Percentiles rank a stretch among this genome's conserved stretches.
These are phyloP conservation scores for Drosophila miranda DNA, from an alignment of 1,140 invertebrate genomes.

Conservation along the genomic window DNA sequence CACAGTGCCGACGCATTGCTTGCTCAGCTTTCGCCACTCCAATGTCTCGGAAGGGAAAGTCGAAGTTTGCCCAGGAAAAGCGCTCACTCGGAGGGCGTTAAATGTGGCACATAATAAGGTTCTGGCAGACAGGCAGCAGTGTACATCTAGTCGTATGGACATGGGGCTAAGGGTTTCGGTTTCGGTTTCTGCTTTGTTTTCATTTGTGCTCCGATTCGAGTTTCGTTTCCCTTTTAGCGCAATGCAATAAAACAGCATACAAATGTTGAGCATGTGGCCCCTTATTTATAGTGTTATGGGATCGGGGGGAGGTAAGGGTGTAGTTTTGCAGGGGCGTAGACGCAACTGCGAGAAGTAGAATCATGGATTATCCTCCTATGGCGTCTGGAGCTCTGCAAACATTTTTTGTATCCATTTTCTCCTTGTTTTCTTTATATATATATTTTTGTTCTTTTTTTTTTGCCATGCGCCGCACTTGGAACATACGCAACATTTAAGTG, in stretches of 20 bases:
- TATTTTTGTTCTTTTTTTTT: background rate
- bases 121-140: conserved; percentile 31
- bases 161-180: conserved; percentile 2
- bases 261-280: conserved; percentile 75
- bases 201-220: conserved; percentile 26
- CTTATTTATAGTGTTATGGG: conserved; percentile 69
- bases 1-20: conserved; percentile 24
- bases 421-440: conserved; percentile 23
- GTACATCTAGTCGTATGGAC: conserved; percentile 3
- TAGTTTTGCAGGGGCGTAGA: conserved; percentile 27
- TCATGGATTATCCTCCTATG: conserved; percentile 15
- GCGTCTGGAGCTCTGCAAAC: conserved; percentile 19
- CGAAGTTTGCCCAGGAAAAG: conserved; percentile 11
- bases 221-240: conserved; percentile 67
- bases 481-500: conserved; percentile 73
- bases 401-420: conserved; percentile 58
- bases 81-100: conserved; percentile 62
- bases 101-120: conserved; percentile 78
- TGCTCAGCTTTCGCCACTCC: conserved; percentile 31
- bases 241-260: conserved; percentile 79
- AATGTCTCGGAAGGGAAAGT: conserved; percentile 6
- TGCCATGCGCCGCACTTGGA: conserved; percentile 22
- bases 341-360: no score
- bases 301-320: conserved; percentile 11
- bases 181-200: background rate